These are phyloP conservation scores for Rhinopithecus roxellana DNA, from an alignment of 2,113 vertebrate species.

Conservation along the genomic window DNA sequence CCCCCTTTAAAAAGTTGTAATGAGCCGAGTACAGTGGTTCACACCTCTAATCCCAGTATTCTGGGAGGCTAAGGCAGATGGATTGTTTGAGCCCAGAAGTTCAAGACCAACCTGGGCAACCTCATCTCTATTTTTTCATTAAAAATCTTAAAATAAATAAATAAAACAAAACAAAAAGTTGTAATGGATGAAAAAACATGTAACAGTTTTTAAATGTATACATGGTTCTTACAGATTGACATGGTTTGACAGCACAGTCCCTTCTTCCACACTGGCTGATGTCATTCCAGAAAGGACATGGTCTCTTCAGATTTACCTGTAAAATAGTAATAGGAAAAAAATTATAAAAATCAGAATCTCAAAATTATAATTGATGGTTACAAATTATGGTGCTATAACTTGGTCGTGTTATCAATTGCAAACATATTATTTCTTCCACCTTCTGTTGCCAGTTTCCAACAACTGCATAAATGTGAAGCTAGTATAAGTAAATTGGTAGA, in stretches of 20 bases:
- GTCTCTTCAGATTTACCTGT: slow-evolving; percentile 94
- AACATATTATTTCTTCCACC: neutral
- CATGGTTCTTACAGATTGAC: slow-evolving; percentile 89
- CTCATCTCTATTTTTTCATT: too few relatives aligned
- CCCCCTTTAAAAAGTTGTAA: neutral
- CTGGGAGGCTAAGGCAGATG: too few relatives aligned
- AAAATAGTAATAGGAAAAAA: neutral
- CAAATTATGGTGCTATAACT: neutral
- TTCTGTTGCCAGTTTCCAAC: neutral
- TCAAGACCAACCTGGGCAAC: too few relatives aligned
- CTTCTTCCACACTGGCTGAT: slow-evolving; percentile 90
- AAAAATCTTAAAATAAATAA: too few relatives aligned
- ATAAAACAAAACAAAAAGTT: neutral
- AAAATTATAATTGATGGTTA: neutral
- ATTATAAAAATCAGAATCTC: neutral
- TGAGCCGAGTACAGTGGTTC: neutral
- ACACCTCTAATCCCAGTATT: too few relatives aligned
- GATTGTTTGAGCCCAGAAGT: too few relatives aligned
- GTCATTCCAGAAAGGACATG: slow-evolving; percentile 94
- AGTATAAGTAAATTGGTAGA: neutral
- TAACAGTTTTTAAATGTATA: neutral
- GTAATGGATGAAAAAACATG: neutral
- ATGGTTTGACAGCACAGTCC: slow-evolving; percentile 92
- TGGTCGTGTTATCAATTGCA: neutral
- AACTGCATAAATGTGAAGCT: neutral